Conservation (phyloP, 2,113 vertebrate species). For the Cinclus cinclus region DNA sequence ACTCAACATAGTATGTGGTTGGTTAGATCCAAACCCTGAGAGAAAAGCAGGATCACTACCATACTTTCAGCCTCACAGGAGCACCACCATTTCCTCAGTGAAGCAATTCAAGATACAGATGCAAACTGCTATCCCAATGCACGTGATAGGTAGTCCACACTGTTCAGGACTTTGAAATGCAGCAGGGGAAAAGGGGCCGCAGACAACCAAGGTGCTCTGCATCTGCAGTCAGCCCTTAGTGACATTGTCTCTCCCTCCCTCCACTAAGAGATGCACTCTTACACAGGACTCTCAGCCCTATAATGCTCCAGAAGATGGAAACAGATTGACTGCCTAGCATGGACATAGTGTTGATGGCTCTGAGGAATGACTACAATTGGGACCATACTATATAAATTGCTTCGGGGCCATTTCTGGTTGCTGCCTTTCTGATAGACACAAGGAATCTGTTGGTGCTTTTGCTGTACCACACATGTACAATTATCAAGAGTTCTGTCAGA, state of each 20-base stretch:
- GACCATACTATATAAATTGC: not conserved
- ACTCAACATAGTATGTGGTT: not conserved
- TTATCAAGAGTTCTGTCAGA: not conserved
- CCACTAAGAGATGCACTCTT: not conserved
- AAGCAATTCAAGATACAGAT: not conserved
- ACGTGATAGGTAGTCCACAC: not conserved
- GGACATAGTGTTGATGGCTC: not conserved
- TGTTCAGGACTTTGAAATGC: not conserved
- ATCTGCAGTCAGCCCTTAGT: not conserved
- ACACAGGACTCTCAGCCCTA: not conserved
- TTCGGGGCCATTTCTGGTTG: not conserved
- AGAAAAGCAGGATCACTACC: not conserved
- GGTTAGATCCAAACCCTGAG: not conserved
- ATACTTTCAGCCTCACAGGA: not conserved
- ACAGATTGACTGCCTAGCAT: not conserved
- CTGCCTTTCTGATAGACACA: not conserved
- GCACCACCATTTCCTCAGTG: not conserved
- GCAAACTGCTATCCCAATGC: not conserved
- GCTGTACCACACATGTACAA: not conserved
- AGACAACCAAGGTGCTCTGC: not conserved
- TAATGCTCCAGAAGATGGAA: not conserved
- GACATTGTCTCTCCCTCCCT: not conserved
- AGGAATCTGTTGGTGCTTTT: not conserved
- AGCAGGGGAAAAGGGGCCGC: not conserved
- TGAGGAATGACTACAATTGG: not conserved